These are phyloP conservation scores for Melipona quadrifasciata DNA, from an alignment of 1,140 invertebrate species.

Conservation along the genomic window DNA sequence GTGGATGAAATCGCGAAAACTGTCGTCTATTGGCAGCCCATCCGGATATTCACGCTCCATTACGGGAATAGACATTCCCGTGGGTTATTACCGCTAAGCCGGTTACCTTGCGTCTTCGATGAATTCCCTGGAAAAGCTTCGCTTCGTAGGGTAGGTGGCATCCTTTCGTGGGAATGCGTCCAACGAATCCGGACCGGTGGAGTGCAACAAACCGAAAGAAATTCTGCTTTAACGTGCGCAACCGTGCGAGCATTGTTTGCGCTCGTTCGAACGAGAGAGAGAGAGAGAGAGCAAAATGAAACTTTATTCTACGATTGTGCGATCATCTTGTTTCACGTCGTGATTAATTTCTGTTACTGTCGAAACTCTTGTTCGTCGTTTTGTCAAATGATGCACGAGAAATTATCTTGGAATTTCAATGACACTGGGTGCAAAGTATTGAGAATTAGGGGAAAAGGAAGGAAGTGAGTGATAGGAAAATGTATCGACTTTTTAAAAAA, in stretches of 20 bases:
- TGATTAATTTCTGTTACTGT: background rate
- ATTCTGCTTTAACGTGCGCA: background rate
- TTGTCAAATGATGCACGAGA: background rate
- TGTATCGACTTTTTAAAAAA: no score
- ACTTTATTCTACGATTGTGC: background rate
- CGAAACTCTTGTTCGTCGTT: background rate
- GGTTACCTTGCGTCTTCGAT: background rate
- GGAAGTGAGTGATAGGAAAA: no score
- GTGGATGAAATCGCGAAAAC: slow-evolving; percentile 3
- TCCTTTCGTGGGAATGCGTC: background rate
- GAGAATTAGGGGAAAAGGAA: background rate
- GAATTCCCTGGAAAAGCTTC: slow-evolving; percentile 14
- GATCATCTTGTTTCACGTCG: background rate
- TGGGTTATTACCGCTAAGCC: slow-evolving; percentile 26
- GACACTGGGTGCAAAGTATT: background rate
- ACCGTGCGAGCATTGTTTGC: background rate
- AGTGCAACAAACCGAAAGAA: slow-evolving; percentile 1
- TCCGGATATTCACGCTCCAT: slow-evolving; percentile 30
- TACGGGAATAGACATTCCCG: slow-evolving; percentile 14
- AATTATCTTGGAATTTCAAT: background rate
- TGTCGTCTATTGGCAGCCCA: slow-evolving; percentile 1
- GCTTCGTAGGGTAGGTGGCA: background rate
- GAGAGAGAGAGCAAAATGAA: background rate
- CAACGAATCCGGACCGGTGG: background rate
- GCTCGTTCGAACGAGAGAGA: background rate